phyloP scores from a whole-genome alignment of 2,113 vertebrate genomes.

The Thalassoma bifasciatum region DNA sequence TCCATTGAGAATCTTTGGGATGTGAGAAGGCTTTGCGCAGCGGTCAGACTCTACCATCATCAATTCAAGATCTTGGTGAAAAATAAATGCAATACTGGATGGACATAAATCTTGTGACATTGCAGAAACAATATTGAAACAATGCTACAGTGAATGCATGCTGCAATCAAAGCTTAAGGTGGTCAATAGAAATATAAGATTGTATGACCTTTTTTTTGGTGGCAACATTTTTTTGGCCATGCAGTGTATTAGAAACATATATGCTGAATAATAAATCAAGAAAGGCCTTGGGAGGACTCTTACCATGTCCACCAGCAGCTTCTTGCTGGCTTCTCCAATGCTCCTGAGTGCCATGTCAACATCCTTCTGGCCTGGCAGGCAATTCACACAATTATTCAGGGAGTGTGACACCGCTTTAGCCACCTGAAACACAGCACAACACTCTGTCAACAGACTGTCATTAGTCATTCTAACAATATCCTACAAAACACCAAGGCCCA shows the following conservation, averaged over 20 bases:
- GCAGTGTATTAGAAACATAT: slow-evolving; percentile 1
- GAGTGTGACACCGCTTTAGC: slow-evolving; percentile 99
- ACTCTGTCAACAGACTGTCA: slow-evolving; percentile 40
- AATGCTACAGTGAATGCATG: no score
- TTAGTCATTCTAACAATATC: slow-evolving; percentile 66
- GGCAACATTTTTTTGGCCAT: no score
- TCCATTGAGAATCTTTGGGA: no score
- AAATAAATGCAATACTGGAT: no score
- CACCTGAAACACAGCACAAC: slow-evolving; percentile 85
- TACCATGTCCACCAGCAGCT: slow-evolving; percentile 95
- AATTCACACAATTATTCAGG: slow-evolving; percentile 98
- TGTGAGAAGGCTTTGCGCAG: no score
- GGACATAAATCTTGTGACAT: no score
- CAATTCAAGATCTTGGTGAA: no score
- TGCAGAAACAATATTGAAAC: no score
- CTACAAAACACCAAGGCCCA: slow-evolving; percentile 33
- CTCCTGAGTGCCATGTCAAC: slow-evolving; percentile 98
- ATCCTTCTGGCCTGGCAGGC: slow-evolving; percentile 98
- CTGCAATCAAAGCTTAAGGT: no score
- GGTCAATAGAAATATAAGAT: no score
- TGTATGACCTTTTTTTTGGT: no score
- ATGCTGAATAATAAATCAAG: slow-evolving; percentile 14
- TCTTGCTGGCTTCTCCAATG: slow-evolving; percentile 98
- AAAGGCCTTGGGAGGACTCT: slow-evolving; percentile 75
- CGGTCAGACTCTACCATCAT: no score